Evolutionary conservation across 2,888 invertebrate species (phyloP).

Genomic region (Euplexia lucipara): DNA sequence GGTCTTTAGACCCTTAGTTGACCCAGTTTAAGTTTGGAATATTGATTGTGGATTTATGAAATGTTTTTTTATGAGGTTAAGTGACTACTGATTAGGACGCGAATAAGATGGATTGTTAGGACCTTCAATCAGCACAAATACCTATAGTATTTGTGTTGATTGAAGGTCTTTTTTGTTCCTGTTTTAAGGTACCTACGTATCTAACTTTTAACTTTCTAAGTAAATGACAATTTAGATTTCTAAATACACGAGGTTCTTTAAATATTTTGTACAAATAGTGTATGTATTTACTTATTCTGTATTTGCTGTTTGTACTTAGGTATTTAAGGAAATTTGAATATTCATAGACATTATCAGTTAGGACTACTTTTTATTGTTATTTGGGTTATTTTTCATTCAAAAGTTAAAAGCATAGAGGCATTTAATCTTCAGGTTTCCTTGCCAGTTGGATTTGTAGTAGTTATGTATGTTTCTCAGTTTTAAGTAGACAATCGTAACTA

Average conservation of each 20-base stretch:
- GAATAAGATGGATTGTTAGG: not conserved
- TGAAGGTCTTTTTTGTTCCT: not conserved
- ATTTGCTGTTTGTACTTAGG: constrained; percentile 10
- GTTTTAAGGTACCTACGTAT: not conserved
- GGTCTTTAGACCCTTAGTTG: constrained; percentile 75
- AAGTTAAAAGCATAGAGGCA: not conserved
- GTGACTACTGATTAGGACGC: not conserved
- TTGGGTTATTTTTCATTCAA: not conserved
- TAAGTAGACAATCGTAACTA: too few species aligned
- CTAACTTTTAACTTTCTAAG: constrained; percentile 20
- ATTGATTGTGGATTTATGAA: constrained; percentile 52
- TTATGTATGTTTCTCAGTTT: too few species aligned
- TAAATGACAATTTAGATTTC: constrained; percentile 21
- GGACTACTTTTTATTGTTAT: not conserved
- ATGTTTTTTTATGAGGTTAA: constrained; percentile 30
- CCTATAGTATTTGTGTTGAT: not conserved
- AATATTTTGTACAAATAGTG: constrained; percentile 45
- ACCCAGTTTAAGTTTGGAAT: constrained; percentile 64
- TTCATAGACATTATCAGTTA: constrained; percentile 15
- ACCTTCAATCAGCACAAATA: too few species aligned
- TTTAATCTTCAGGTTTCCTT: too few species aligned
- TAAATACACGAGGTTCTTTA: constrained; percentile 19
- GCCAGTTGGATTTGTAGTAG: too few species aligned
- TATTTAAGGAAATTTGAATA: constrained; percentile 22
- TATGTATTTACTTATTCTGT: constrained; percentile 32